Evolutionary conservation across 2,888 invertebrate species (phyloP), one percentile per base, ranked within the genome.

Genomic region (Copidosoma aretas): DNA sequence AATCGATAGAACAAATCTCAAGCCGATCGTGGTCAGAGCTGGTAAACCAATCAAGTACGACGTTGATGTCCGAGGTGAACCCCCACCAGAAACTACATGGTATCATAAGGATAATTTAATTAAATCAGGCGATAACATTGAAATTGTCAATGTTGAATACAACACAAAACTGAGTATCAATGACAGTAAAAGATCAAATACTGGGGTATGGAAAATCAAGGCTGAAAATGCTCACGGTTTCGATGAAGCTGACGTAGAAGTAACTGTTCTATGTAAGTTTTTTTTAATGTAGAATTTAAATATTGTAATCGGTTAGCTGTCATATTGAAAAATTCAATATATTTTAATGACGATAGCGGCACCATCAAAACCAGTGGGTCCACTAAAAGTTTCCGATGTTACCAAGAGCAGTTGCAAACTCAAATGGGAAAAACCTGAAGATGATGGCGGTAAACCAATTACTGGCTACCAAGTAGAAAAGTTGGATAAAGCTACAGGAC

Each of bases 391-490:
- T 15, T 86, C 90, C 0, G 94, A 97, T 78, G 91, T 97, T 25
- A 94, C 94, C 49, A 95, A 95, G 84, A 91, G 91, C 75, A 92
- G 94, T 64, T 94, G 94, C 84, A 95, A 95, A 81, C 86, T 97
- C 60, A 90, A 93, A 74, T 97, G 97, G 97, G 91, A 94, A 77
- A 95, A 95, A 78, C 97, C 97, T 1, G 93, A 95, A 77, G 95
- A 97, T 81, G 96, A 97, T 84, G 97, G 96, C 77, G 98, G 98
- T 77, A 93, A 93, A 84, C 95, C 95, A 15, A 89, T 95, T 22
- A 93, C 93, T n/a, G 94, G 92, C 70, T 97, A 97, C 81, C 91
- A 93, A 73, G 92, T 98, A 0, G 98, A 97, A 82, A 97, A 97
- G 83, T 87, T 96, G 73, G 98, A 98, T 84, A 91, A 93, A 73